These are phyloP conservation scores for Drosophila niveifrons DNA, from an alignment of 2,888 invertebrate genomes.

Conservation along the genomic window DNA sequence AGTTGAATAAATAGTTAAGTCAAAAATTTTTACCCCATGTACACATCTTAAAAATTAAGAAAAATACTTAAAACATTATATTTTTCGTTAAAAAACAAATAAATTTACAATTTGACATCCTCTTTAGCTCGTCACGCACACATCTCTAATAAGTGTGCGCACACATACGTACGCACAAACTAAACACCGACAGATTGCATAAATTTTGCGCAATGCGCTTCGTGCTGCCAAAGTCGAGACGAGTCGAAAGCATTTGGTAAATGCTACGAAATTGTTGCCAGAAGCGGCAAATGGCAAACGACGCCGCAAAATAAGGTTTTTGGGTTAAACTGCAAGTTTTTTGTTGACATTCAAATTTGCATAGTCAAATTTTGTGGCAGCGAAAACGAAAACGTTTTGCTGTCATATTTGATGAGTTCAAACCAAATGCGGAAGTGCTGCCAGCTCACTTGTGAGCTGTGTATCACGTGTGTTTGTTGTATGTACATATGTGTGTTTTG, in stretches of 20 bases:
- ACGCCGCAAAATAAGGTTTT: constrained; percentile 76
- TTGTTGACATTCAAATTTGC: constrained; percentile 81
- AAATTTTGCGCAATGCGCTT: constrained; percentile 63
- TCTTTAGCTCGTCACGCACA: constrained; percentile 42
- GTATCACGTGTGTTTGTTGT: constrained; percentile 3
- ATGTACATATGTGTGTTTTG: constrained; percentile 3
- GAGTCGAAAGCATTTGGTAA: constrained; percentile 62
- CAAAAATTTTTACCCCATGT: too few species aligned
- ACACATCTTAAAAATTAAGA: too few species aligned
- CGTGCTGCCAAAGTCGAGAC: constrained; percentile 50
- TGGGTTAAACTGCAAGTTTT: constrained; percentile 80
- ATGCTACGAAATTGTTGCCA: constrained; percentile 58
- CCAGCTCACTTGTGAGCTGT: constrained; percentile 36
- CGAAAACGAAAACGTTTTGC: constrained; percentile 44
- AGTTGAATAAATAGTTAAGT: too few species aligned
- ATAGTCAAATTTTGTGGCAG: constrained; percentile 69
- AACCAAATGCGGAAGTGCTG: constrained; percentile 72
- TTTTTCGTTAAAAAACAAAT: too few species aligned
- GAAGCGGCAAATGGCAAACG: constrained; percentile 60
- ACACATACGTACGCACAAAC: constrained; percentile 17
- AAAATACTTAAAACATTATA: too few species aligned
- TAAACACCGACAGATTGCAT: constrained; percentile 36
- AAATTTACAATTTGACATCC: constrained; percentile 5
- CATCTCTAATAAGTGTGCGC: constrained; percentile 46
- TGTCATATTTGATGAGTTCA: constrained; percentile 78